A percentile compares a stretch with the other conserved stretches of the same genome.
These are phyloP conservation scores for Aspiorhynchus laticeps DNA, from an alignment of 2,113 vertebrate genomes.

Conservation along the genomic window DNA sequence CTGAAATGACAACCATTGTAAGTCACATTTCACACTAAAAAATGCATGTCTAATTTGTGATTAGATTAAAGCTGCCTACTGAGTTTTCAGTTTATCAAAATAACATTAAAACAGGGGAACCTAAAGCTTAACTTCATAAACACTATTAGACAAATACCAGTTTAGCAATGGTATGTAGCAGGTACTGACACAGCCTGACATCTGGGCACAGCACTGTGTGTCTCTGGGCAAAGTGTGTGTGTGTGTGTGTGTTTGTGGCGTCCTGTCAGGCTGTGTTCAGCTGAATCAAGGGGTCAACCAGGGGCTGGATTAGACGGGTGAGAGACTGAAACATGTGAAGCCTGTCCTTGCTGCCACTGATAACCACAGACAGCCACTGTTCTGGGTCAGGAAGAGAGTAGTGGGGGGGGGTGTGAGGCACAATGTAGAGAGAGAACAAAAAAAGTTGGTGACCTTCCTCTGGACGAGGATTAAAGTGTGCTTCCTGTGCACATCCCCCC, in stretches of 20 bases:
- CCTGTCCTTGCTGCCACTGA: constrained; percentile 13
- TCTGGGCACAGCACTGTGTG: neutral
- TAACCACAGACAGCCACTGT: constrained; percentile 32
- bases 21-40: neutral
- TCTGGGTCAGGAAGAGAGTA: constrained; percentile 32
- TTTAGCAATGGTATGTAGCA: neutral
- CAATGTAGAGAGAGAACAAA: constrained; percentile 40
- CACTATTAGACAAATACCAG: neutral
- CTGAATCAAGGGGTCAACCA: constrained; percentile 33
- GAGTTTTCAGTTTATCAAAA: neutral
- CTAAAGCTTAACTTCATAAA: neutral
- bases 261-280: constrained; percentile 9
- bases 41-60: neutral
- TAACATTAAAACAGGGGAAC: neutral
- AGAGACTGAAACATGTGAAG: constrained; percentile 13
- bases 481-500: constrained; percentile 67
- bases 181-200: constrained; percentile 2
- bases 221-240: neutral
- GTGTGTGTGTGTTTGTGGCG: neutral
- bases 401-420: neutral
- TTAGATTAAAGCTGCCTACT: neutral
- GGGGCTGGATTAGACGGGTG: constrained; percentile 22
- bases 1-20: neutral
- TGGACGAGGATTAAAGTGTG: constrained; percentile 70
- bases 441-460: constrained; percentile 56